A percentile compares a stretch with the other conserved stretches of the same genome.
Conservation (phyloP, 2,888 invertebrate genomes). For the Zelleria hepariella region DNA sequence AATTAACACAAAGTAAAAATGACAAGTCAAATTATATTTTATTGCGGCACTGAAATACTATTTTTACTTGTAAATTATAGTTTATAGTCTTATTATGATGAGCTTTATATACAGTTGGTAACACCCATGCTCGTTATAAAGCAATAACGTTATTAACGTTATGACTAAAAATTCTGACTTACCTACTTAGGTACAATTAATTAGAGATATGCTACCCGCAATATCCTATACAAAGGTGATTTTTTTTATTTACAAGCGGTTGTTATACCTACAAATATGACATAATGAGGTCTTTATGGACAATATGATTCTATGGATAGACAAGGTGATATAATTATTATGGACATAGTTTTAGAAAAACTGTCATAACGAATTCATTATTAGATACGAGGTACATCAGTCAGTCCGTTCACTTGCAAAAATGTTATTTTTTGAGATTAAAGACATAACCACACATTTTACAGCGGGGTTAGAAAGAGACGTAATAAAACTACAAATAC, state of each 20-base stretch:
- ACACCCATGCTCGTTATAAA: not conserved
- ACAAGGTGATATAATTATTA: no score
- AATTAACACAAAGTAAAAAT: not conserved
- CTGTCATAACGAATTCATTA: no score
- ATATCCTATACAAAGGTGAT: no score
- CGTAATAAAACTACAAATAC: no score
- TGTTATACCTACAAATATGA: no score
- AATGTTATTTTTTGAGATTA: not conserved
- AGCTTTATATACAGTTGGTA: not conserved
- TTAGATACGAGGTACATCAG: not conserved
- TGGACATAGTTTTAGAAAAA: no score
- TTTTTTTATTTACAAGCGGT: no score
- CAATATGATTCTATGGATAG: no score
- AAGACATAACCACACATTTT: not conserved
- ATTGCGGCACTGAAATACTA: not conserved
- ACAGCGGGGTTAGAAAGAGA: not conserved
- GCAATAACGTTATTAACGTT: not conserved
- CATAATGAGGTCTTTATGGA: no score
- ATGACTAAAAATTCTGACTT: constrained; percentile 22
- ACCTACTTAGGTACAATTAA: no score
- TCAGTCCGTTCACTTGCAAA: not conserved
- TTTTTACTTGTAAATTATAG: not conserved
- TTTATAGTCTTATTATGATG: not conserved
- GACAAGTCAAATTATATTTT: not conserved
- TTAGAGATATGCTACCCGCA: not conserved